Evolutionary conservation across 2,888 invertebrate species (phyloP).

Genomic region (Ormyrus pomaceus): DNA sequence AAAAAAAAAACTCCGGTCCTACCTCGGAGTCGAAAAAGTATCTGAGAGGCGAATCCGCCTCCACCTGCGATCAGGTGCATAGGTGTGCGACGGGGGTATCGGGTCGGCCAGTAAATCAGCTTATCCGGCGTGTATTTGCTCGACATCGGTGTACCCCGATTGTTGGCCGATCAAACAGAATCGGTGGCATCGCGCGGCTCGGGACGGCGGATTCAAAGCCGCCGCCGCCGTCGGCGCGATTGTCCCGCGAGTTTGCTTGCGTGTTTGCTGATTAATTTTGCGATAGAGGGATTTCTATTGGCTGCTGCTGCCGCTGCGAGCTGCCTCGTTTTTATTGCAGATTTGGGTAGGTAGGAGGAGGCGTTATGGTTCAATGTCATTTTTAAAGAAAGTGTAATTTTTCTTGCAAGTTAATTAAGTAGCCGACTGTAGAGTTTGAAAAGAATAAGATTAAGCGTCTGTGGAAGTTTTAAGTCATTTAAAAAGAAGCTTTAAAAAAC

Average conservation of each 20-base stretch:
- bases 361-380: too few species aligned
- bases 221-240: conserved; percentile 10
- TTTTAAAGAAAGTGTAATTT: too few species aligned
- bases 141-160: conserved; percentile 6
- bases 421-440: too few species aligned
- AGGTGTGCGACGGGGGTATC: neutral
- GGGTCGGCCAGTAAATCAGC: conserved; percentile 46
- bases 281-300: neutral
- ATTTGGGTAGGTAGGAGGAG: too few species aligned
- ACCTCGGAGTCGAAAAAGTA: conserved; percentile 38
- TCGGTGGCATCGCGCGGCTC: neutral
- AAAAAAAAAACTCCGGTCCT: neutral
- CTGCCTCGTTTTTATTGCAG: too few species aligned
- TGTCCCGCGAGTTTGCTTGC: conserved; percentile 17
- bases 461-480: too few species aligned
- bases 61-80: conserved; percentile 2
- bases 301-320: too few species aligned
- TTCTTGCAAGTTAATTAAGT: too few species aligned
- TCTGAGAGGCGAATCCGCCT: conserved; percentile 12
- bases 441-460: too few species aligned
- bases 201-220: conserved; percentile 35
- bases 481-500: too few species aligned
- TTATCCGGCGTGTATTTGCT: conserved; percentile 40
- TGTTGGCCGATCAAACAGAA: conserved; percentile 50
- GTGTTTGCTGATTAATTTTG: conserved; percentile 37